These are phyloP conservation scores for Dinomys branickii DNA, from an alignment of 2,113 vertebrate species.

Conservation along the genomic window DNA sequence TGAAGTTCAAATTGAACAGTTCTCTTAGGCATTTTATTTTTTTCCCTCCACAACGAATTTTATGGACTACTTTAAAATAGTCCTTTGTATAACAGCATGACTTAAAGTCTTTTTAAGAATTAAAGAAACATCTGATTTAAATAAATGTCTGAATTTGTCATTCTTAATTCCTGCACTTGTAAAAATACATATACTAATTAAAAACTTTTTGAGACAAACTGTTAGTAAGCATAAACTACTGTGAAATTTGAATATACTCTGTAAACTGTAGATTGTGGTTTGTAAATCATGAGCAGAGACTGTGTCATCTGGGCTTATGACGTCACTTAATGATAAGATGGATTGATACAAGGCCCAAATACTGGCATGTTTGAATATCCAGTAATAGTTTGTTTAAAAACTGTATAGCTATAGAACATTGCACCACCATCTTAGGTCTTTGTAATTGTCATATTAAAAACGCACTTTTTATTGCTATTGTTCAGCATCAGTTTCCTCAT, in stretches of 20 bases:
- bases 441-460: conserved; percentile 11
- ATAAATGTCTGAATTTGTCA: conserved; percentile 41
- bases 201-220: conserved; percentile 24
- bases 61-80: conserved; percentile 45
- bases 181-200: not conserved
- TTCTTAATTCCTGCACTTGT: conserved; percentile 45
- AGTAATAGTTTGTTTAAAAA: not conserved
- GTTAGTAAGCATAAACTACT: conserved; percentile 28
- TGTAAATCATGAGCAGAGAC: not conserved
- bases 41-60: conserved; percentile 43
- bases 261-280: not conserved
- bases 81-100: conserved; percentile 48
- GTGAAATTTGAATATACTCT: not conserved
- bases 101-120: conserved; percentile 63
- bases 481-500: conserved; percentile 18
- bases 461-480: conserved; percentile 21
- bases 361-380: conserved; percentile 6
- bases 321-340: conserved; percentile 22
- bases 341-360: not conserved
- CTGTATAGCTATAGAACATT: not conserved
- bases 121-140: conserved; percentile 58
- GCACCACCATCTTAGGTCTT: not conserved
- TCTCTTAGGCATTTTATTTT: conserved; percentile 67
- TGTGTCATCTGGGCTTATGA: not conserved
- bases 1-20: conserved; percentile 63